Conservation (phyloP, 1,140 invertebrate genomes). For the Belonocnema kinseyi region DNA sequence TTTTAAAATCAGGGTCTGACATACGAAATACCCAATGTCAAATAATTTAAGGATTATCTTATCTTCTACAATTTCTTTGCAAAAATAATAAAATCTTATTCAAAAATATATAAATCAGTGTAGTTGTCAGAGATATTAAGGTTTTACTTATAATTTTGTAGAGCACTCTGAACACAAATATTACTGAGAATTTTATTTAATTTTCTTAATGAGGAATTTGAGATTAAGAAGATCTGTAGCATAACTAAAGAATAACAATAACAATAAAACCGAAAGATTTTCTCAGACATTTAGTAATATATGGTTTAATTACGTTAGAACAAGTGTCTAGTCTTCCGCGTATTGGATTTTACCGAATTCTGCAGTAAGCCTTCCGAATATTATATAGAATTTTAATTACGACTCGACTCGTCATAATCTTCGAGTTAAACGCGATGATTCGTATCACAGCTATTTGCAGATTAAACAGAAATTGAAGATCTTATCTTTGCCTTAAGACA, state of each 20-base stretch:
- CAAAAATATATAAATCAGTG: no score
- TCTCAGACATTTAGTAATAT: background rate
- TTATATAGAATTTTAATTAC: background rate
- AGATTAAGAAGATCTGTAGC: background rate
- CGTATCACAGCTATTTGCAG: background rate
- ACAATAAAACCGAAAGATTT: background rate
- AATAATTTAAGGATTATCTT: no score
- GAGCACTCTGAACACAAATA: no score
- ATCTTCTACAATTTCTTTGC: no score
- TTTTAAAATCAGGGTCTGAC: no score
- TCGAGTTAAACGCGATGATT: background rate
- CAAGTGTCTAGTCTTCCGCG: conserved; percentile 3
- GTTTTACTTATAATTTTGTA: no score
- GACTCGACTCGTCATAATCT: background rate
- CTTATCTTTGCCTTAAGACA: background rate
- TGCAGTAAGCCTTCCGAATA: background rate
- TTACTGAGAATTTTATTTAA: background rate
- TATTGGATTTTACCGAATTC: background rate
- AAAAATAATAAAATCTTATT: background rate
- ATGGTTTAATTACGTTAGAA: background rate
- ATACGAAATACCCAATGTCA: no score
- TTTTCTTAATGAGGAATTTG: background rate
- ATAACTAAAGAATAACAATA: background rate
- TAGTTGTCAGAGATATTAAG: no score
- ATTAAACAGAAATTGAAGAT: conserved; percentile 7